Evolutionary conservation across 2,113 vertebrate genomes (phyloP), one percentile per base, ranked within the genome.

Genomic region (Notothenia coriiceps): DNA sequence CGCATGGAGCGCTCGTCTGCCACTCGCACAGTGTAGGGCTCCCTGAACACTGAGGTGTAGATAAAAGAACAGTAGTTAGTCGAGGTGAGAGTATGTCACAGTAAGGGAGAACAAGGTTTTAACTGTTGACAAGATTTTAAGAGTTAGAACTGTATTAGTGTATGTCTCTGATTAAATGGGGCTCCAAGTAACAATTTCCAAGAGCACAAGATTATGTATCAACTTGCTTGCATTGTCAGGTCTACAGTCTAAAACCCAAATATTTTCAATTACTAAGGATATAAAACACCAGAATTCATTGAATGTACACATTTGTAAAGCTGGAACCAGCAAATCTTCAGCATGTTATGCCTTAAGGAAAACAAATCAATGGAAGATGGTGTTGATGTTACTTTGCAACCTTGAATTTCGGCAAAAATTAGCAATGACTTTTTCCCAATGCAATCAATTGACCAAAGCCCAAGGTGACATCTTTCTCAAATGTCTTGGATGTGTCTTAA

Each of bases 1-100:
- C 98, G 97, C 98, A 99, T 99, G 90, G 98, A 97, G 94, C 98
- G 96, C 96, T 99, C 98, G 96, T 99, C 98, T 87, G 98, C 98
- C 96, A 99, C 98, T 77, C 98, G 96, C 81, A 99, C 98, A 77
- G 98, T 99, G 95, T 99, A 99, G 87, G 98, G 98, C 91, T 99
- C 98, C 97, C 98, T 98, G 96, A 99, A 99, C 92, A 99, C 82
- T 90, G 60, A 55, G 18, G 35, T 15, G 63, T 4, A 7, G 56
- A 62, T n/a, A 60, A 62, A 73, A 76, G 50, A 87, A 40, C 3
- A 29, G 8, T 47, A 18, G 47, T 82, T 60, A 85, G 85, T 70
- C 10, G n/a, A 20, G 64, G 7, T 66, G 14, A 70, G 2, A 10
- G 20, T 12, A 43, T 5, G 29, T 50, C 10, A 17, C 47, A 29